phyloP scores from a whole-genome alignment of 2,113 vertebrate species.

The Caranx ignobilis region DNA sequence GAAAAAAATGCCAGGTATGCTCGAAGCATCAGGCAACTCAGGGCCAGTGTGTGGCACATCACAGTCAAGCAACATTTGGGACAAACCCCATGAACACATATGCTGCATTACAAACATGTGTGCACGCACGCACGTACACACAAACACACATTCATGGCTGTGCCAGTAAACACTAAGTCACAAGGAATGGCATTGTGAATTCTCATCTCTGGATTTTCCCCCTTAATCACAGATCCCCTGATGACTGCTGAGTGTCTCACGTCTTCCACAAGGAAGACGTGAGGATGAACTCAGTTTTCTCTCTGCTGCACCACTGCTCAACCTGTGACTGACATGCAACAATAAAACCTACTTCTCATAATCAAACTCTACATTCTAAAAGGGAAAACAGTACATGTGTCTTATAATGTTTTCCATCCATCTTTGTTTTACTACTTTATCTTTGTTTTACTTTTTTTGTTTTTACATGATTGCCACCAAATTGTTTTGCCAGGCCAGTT shows the following conservation, averaged over 20 bases:
- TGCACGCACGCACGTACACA: background rate
- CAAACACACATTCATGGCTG: constrained; percentile 1
- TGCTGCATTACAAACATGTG: background rate
- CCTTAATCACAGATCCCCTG: constrained; percentile 60
- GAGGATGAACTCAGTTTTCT: background rate
- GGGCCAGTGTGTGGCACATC: background rate
- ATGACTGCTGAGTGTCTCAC: constrained; percentile 65
- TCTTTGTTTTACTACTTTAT: background rate
- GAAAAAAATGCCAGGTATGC: constrained; percentile 69
- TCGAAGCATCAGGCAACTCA: background rate
- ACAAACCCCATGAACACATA: background rate
- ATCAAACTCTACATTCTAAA: background rate
- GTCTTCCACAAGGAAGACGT: constrained; percentile 31
- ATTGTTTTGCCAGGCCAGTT: background rate
- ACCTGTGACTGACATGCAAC: background rate
- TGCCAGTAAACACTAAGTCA: constrained; percentile 51
- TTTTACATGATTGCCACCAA: background rate
- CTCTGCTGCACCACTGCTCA: constrained; percentile 1
- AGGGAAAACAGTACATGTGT: background rate
- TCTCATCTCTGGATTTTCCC: constrained; percentile 72
- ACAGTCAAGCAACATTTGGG: background rate
- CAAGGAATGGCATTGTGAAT: constrained; percentile 66
- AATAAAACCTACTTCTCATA: background rate
- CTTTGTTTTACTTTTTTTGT: too few species aligned
- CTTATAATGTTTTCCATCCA: background rate